These are phyloP conservation scores for Sinella curviseta DNA, from an alignment of 1,140 invertebrate species.

Conservation along the genomic window DNA sequence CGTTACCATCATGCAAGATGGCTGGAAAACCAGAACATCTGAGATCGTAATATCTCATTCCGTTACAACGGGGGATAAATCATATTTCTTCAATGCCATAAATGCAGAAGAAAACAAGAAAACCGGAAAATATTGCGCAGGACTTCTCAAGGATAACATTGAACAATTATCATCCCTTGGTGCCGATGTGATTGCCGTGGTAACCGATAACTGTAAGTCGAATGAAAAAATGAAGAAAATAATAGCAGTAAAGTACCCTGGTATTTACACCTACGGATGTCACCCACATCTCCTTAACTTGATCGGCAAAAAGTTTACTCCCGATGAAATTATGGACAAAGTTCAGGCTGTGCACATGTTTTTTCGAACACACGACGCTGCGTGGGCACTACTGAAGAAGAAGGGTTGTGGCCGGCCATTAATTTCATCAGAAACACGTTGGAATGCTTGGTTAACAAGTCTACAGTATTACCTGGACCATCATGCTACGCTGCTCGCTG, in stretches of 20 bases:
- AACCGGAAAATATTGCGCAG: constrained; percentile 24
- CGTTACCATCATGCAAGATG: constrained; percentile 36
- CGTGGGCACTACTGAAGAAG: constrained; percentile 15
- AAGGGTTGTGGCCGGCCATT: background rate
- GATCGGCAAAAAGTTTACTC: constrained; percentile 20
- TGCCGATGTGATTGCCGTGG: background rate
- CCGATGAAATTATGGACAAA: background rate
- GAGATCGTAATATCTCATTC: constrained; percentile 30
- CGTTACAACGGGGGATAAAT: background rate
- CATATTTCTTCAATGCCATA: constrained; percentile 32
- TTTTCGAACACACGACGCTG: constrained; percentile 24
- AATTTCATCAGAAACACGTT: constrained; percentile 30
- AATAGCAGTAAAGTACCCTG: background rate
- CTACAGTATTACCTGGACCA: constrained; percentile 13
- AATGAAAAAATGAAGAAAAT: constrained; percentile 17
- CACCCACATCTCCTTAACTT: constrained; percentile 35
- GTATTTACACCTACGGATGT: constrained; percentile 30
- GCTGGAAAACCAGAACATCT: constrained; percentile 23
- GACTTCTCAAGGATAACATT: background rate
- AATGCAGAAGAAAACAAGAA: constrained; percentile 23
- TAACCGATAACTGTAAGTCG: constrained; percentile 36
- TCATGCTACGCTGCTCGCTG: constrained; percentile 35
- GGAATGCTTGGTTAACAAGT: constrained; percentile 34
- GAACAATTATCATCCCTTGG: background rate
- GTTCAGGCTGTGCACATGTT: constrained; percentile 22